Base-by-base conservation (phyloP, 2,888 invertebrate species). In the Leptothorax acervorum region DNA sequence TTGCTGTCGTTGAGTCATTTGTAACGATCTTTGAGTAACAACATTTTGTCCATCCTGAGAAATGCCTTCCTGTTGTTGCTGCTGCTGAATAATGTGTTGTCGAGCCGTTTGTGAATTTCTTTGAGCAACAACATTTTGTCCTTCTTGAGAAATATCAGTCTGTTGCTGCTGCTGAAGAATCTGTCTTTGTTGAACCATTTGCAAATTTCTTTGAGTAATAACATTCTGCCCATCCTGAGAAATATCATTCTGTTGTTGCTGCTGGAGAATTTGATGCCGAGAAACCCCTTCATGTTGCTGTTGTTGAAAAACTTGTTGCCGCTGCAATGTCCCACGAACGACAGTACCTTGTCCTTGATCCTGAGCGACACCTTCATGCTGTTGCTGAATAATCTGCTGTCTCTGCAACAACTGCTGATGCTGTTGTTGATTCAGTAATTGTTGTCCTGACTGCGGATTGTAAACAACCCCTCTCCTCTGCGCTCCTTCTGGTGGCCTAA, bases 341-440 rank as follows among this genome's bases (percentile, higher is more conserved):
- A 93, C 88, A 3, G 89, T 73, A 55, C 88, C 90, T 75, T 92
- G 92, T 39, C 90, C 90, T 42, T 68, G 78, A 55, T 78, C 78
- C 12, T 78, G 78, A 55, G 42, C n/a, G 18, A 76, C 74, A 95
- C 95, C 95, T 89, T 86, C 93, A 90, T 91, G 91, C 35, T 92
- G 91, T 95, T 96, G 96, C n/a, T 95, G 95, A 55, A 96, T 95
- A 85, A 94, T 95, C 51, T 93, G 93, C 57, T 94, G 94, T 18
- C 95, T 93, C 84, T 96, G 96, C 78, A 96, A 95, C 45, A 95
- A 95, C 51, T 96, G 95, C 63, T 93, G 94, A 0, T 94, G 92
- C 23, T 94, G 90, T 76, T 94, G 94, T 66, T 94, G 94, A 18
- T 91, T 93, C 51, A 94, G 88, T 81, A 95, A 92, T 2, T 81